Evolutionary conservation across 2,888 invertebrate genomes (phyloP), one percentile per base, ranked within the genome.

Genomic region (Zootermopsis nevadensis): DNA sequence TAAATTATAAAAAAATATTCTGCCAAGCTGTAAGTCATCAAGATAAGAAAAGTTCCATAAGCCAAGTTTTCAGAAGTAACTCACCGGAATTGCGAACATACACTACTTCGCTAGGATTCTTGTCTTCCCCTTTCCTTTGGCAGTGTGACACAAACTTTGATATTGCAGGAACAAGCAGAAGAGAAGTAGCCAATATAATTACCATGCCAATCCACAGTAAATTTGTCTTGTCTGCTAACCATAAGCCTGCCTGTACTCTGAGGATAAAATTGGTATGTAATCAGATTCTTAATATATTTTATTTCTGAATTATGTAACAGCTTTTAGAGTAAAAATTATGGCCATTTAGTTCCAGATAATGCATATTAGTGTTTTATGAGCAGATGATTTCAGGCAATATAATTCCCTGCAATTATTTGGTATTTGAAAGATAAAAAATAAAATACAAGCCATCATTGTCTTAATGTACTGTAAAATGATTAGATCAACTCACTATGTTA

Each of bases 11-110:
- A 48, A 48, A n/a, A n/a, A n/a, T n/a, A n/a, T n/a, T n/a, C n/a
- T n/a, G n/a, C n/a, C n/a, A n/a, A 15, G 19, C 48, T 48, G 19
- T 19, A 3, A n/a, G n/a, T n/a, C n/a, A n/a, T n/a, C n/a, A 48
- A 48, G 19, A 1, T 48, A 48, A 48, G 19, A 48, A 4, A 48
- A 38, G 19, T 19, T 1, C 15, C 19, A 4, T 48, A 15, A 48
- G 48, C 48, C 19, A 48, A 4, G 10, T 38, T 38, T 38, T 4
- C 10, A 38, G 38, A 38, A 38, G 4, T 72, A 7, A 66, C 79
- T 31, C 53, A 79, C 79, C 79, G 35, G 79, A 66, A 38, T 66
- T 79, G 4, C 38, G 79, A n/a, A 79, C 66, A 60, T 79, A 79
- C 12, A 60, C 53, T 8, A 79, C 79, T 15, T 79, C 79, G 24